Conservation (phyloP, 2,888 invertebrate genomes). For the Ellobium chinense region DNA sequence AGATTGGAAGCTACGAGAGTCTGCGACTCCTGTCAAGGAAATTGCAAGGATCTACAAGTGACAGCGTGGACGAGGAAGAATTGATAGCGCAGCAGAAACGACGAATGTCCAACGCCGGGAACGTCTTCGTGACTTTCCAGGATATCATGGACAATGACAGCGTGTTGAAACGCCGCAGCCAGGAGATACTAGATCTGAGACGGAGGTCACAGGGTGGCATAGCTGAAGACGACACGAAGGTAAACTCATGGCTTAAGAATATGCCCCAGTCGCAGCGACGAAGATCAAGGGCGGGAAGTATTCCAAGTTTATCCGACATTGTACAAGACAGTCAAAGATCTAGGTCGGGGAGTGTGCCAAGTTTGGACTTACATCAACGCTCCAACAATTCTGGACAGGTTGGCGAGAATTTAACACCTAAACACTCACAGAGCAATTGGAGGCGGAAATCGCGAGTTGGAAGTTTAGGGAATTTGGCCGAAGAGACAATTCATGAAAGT, state of each 20-base stretch:
- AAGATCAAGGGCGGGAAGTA: background rate
- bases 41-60: background rate
- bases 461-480: background rate
- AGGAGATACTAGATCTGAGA: background rate
- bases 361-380: background rate
- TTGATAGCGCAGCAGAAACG: background rate
- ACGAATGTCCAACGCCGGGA: background rate
- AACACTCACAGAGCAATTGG: background rate
- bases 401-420: background rate
- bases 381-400: background rate
- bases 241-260: background rate
- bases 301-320: background rate
- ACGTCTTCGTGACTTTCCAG: slow-evolving; percentile 12
- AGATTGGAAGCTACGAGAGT: background rate
- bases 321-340: background rate
- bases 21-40: background rate
- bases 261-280: background rate
- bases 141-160: slow-evolving; percentile 17
- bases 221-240: background rate
- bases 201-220: background rate
- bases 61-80: background rate
- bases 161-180: background rate
- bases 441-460: background rate
- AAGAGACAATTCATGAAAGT: background rate
- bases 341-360: background rate